Percentiles rank a stretch among this genome's conserved stretches.
These are phyloP conservation scores for Microtus richardsoni DNA, from an alignment of 2,113 vertebrate species.

Conservation along the genomic window DNA sequence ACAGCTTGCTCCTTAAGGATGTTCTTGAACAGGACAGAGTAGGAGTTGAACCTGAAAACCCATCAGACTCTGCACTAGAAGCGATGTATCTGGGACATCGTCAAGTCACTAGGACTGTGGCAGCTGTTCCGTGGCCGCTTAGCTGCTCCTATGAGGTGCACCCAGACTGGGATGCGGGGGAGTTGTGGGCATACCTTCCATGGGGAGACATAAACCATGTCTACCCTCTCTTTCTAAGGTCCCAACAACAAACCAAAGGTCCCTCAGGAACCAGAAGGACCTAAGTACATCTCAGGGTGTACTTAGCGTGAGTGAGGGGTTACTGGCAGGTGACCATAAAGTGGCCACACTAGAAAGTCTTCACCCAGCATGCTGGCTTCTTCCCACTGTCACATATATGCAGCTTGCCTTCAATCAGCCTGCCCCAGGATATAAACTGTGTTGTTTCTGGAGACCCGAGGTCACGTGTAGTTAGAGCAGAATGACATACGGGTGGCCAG, in stretches of 20 bases:
- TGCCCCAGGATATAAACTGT: neutral
- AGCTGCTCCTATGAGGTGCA: neutral
- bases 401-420: neutral
- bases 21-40: neutral
- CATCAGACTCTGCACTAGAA: neutral
- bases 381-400: neutral
- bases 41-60: neutral
- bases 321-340: neutral
- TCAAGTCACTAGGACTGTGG: neutral
- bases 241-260: neutral
- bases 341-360: neutral
- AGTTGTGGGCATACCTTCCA: neutral
- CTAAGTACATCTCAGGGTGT: neutral
- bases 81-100: neutral
- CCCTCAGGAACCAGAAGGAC: no score
- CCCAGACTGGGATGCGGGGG: neutral
- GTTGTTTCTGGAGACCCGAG: neutral
- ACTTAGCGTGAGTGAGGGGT: neutral
- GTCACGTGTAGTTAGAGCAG: neutral
- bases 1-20: neutral
- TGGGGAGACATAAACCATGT: neutral
- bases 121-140: neutral
- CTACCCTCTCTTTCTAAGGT: neutral
- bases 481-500: neutral
- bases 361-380: neutral